Base-by-base conservation (phyloP, 1,140 invertebrate genomes). In the Caerostris extrusa region DNA sequence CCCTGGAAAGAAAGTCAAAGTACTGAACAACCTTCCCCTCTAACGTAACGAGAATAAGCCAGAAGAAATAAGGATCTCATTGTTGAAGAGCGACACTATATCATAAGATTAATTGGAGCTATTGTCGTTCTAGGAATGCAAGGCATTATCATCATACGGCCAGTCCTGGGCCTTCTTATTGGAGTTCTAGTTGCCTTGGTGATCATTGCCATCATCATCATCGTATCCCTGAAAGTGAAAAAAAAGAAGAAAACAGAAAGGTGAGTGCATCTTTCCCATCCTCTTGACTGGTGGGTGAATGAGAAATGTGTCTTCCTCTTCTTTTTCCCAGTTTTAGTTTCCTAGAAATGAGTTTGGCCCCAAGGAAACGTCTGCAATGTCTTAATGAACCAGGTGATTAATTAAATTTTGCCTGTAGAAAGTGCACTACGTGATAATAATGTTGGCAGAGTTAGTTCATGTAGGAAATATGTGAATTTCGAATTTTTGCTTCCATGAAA, bases 131-230 rank as follows among this genome's bases (percentile, higher is more conserved):
- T 57, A 94, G 94, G 94, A 69, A 93, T 94, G 91, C 57, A 94
- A 61, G 94, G 94, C 19, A 94, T 94, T 60, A 94, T 94, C 57
- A 94, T 95, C 34, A 97, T 98, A 95, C 97, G 97, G 87, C 95
- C 91, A 12, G 95, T 95, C 8, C 87, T 95, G 34, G 95, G 93
- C 34, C 89, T 95, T n/a, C 85, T 95, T 14, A 95, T 95, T 60
- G 95, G 93, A 56, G 88, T 94, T 61, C 94, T 95, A 53, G 94
- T 94, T 82, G 94, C 90, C 55, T 91, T 95, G 58, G 94, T 92
- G 77, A 67, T 95, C 58, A 94, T 95, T 57, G 94, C 94, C 71
- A 88, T 95, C 85, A 91, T 95, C 81, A 94, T 95, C 83, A 93
- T 95, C 77, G 83, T 95, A 67, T 60, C 91, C 69, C 86, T 95